phyloP scores from a whole-genome alignment of 92 coral and sea anemone genomes.

The Phenganax marumi region DNA sequence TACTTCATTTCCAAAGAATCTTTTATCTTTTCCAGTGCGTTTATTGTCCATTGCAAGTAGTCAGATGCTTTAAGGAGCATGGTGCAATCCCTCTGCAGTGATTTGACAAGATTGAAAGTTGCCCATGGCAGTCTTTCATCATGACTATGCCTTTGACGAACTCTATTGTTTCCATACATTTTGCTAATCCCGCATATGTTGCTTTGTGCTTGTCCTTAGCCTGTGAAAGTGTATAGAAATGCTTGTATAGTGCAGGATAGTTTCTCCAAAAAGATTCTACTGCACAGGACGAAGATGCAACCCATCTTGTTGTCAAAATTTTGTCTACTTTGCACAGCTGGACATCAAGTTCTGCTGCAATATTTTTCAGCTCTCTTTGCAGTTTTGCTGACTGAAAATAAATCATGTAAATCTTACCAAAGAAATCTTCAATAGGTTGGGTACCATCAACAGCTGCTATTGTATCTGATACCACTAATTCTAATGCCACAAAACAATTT shows the following conservation, averaged over 20 bases:
- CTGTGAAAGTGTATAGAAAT: neutral
- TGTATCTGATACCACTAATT: slow-evolving; percentile 21
- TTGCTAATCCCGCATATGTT: slow-evolving; percentile 10
- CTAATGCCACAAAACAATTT: neutral
- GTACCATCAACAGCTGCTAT: slow-evolving; percentile 3
- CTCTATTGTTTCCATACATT: slow-evolving; percentile 18
- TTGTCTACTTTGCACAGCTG: slow-evolving; percentile 26
- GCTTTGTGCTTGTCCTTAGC: slow-evolving; percentile 15
- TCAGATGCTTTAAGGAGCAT: slow-evolving; percentile 19
- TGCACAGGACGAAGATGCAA: slow-evolving; percentile 24
- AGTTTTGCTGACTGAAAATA: slow-evolving; percentile 18
- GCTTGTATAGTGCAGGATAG: slow-evolving; percentile 24
- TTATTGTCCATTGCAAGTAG: slow-evolving; percentile 21
- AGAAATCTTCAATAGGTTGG: slow-evolving; percentile 5
- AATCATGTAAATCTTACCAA: no score
- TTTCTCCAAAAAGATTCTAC: slow-evolving; percentile 8
- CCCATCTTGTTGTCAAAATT: slow-evolving; percentile 32
- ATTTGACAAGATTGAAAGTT: slow-evolving; percentile 12
- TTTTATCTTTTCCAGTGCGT: slow-evolving; percentile 13
- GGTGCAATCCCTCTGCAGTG: neutral
- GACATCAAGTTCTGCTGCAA: slow-evolving; percentile 11
- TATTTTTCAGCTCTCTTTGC: slow-evolving; percentile 22
- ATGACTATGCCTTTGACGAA: slow-evolving; percentile 7
- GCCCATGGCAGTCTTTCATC: neutral
- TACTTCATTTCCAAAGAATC: slow-evolving; percentile 17